A percentile compares a stretch with the other conserved stretches of the same genome.
Conservation (phyloP, 2,113 vertebrate species). For the Leiothrix lutea region DNA sequence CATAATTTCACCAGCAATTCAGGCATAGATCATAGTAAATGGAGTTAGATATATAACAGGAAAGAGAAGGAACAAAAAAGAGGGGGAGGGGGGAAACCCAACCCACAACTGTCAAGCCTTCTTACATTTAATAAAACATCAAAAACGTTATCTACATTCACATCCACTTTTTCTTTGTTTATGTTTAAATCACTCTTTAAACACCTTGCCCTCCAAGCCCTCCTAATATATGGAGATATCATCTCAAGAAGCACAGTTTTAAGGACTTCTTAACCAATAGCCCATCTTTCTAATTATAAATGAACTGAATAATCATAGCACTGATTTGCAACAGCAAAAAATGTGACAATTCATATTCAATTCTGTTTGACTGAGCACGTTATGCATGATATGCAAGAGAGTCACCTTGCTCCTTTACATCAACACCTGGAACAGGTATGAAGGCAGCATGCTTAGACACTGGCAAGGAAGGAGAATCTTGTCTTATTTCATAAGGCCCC, state of each 20-base stretch:
- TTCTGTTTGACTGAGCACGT: neutral
- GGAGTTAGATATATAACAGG: neutral
- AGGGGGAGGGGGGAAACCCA: accelerated
- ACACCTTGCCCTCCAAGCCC: accelerated
- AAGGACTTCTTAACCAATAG: neutral
- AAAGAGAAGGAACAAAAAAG: neutral
- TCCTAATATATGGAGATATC: neutral
- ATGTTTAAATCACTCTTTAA: neutral
- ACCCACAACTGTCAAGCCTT: neutral
- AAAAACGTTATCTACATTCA: neutral
- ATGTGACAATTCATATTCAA: neutral
- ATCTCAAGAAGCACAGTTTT: neutral
- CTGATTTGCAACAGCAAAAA: neutral
- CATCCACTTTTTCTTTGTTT: neutral
- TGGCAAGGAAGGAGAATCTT: constrained; percentile 6
- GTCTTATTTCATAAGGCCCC: neutral
- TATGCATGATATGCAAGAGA: neutral
- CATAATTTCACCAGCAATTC: constrained; percentile 16
- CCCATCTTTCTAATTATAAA: neutral
- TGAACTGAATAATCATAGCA: neutral
- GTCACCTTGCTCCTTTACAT: constrained; percentile 8
- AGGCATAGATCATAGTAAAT: constrained; percentile 20
- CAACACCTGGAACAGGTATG: constrained; percentile 39
- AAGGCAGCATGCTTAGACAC: neutral
- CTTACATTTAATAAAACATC: neutral